phyloP scores from a whole-genome alignment of 1,140 invertebrate species.

The Drosophila lini region DNA sequence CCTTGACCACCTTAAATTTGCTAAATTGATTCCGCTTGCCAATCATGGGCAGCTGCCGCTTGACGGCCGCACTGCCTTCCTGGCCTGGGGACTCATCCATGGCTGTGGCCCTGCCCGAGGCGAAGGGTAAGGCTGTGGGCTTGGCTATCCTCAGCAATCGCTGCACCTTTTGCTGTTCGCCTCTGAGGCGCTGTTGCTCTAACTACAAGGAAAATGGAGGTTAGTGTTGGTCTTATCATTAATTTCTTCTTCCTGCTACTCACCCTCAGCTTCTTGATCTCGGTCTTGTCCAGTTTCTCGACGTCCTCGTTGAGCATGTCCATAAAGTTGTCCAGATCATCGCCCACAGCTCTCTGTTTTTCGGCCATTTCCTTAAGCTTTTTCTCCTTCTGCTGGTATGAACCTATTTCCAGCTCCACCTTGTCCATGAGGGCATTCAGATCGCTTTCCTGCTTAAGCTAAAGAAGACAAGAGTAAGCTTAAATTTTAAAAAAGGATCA shows the following conservation, averaged over 20 bases:
- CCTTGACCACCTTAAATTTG: conserved; percentile 75
- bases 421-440: conserved; percentile 86
- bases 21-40: conserved; percentile 82
- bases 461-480: conserved; percentile 54
- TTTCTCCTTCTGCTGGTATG: conserved; percentile 81
- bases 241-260: conserved; percentile 2
- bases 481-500: background rate
- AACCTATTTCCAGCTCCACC: conserved; percentile 87
- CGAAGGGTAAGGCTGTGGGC: conserved; percentile 85
- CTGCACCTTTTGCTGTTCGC: conserved; percentile 88
- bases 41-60: conserved; percentile 78
- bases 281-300: conserved; percentile 85
- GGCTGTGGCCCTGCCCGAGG: background rate
- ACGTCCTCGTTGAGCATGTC: conserved; percentile 85
- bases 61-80: conserved; percentile 11
- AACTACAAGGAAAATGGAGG: conserved; percentile 77
- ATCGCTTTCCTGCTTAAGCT: conserved; percentile 89
- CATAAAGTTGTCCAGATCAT: conserved; percentile 91
- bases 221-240: background rate
- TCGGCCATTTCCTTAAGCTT: conserved; percentile 85
- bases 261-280: conserved; percentile 85
- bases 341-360: conserved; percentile 67
- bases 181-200: conserved; percentile 88
- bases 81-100: background rate
- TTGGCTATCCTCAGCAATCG: conserved; percentile 92